A percentile compares a stretch with the other conserved stretches of the same genome.
These are phyloP conservation scores for Arenicola marina DNA, from an alignment of 2,888 invertebrate species.

Conservation along the genomic window DNA sequence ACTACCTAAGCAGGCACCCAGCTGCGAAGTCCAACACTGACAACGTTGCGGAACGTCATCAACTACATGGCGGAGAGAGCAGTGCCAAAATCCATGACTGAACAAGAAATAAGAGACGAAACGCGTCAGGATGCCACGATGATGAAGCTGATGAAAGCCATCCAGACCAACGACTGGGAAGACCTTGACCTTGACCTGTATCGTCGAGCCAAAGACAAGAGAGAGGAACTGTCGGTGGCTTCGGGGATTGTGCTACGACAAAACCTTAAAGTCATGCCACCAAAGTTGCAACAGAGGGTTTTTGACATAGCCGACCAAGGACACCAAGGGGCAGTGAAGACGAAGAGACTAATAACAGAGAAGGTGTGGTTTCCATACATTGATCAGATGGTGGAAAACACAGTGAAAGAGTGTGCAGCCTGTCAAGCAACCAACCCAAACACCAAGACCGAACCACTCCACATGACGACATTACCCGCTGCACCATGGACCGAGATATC, in stretches of 20 bases:
- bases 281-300: conserved; percentile 22
- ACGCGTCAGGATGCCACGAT: conserved; percentile 4
- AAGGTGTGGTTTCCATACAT: conserved; percentile 39
- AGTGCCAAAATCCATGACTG: not conserved
- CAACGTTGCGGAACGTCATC: not conserved
- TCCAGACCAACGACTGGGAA: not conserved
- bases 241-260: too few species aligned
- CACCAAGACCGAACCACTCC: conserved; percentile 13
- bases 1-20: conserved; percentile 26
- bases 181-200: not conserved
- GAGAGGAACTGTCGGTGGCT: too few species aligned
- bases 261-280: conserved; percentile 26
- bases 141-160: not conserved
- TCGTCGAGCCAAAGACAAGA: not conserved
- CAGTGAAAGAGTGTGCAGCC: conserved; percentile 10
- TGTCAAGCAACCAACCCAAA: conserved; percentile 16
- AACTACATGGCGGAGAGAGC: not conserved
- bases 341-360: conserved; percentile 33
- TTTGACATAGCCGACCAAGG: conserved; percentile 35
- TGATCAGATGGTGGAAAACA: conserved; percentile 30
- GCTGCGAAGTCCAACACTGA: not conserved
- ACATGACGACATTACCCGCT: conserved; percentile 25
- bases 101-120: not conserved
- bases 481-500: too few species aligned
- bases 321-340: conserved; percentile 37